Evolutionary conservation across 2,888 invertebrate species (phyloP).

Genomic region (Cosmia pyralina): DNA sequence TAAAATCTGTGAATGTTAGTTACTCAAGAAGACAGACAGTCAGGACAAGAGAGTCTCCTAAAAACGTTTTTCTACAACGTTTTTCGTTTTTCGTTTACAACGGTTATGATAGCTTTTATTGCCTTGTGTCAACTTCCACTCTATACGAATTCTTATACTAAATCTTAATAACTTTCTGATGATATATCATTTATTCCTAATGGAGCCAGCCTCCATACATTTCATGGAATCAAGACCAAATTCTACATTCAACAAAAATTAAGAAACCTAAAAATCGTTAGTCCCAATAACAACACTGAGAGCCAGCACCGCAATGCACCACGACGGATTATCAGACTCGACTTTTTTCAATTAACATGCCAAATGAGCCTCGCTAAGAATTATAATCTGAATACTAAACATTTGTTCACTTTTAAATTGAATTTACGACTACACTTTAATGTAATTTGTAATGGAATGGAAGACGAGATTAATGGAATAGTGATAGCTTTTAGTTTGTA

Average conservation of each 20-base stretch:
- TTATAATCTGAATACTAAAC: conserved; percentile 64
- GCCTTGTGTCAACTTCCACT: too few species aligned
- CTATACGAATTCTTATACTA: too few species aligned
- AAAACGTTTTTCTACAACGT: too few species aligned
- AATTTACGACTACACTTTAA: conserved; percentile 39
- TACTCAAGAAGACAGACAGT: too few species aligned
- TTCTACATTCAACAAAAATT: neutral
- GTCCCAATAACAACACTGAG: conserved; percentile 65
- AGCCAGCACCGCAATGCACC: conserved; percentile 84
- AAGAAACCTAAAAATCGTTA: conserved; percentile 54
- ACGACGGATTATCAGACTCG: conserved; percentile 82
- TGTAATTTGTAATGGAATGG: conserved; percentile 26
- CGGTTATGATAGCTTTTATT: too few species aligned
- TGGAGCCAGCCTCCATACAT: too few species aligned
- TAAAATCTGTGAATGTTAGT: too few species aligned
- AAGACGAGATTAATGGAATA: conserved; percentile 23
- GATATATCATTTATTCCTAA: too few species aligned
- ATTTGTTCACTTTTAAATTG: conserved; percentile 50
- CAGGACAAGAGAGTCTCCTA: too few species aligned
- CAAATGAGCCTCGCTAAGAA: conserved; percentile 77
- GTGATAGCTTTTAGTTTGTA: conserved; percentile 32
- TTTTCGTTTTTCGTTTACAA: too few species aligned
- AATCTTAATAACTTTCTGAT: too few species aligned
- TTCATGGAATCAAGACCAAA: neutral
- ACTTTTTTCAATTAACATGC: conserved; percentile 86